Base-by-base conservation (phyloP, 2,113 vertebrate genomes). In the Macquaria australasica region DNA sequence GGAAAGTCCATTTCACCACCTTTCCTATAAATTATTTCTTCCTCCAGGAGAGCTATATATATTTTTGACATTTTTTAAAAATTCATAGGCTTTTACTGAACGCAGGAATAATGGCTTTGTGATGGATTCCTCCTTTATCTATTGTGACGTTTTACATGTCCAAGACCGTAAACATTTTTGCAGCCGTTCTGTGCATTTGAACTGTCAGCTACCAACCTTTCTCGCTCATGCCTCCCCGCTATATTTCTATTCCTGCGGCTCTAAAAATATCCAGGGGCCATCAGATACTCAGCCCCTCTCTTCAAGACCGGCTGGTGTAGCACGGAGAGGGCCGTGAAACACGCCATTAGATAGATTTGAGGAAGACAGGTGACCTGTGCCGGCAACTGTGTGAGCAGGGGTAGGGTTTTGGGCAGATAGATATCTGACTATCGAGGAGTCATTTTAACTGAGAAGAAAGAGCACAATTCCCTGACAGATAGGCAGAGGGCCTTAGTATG, bases 211-310 rank as follows among this genome's bases (percentile, higher is more conserved):
- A 20, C 16, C 34, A 69, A 56, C 84, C 85, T 79, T 48, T 83
- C 82, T 79, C 76, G 23, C 82, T 81, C 73, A 45, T 8, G 68
- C 62, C 66, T 89, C 78, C 59, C 48, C 11, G 12, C 72, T 84
- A 69, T 76, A 73, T 87, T 92, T 93, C 93, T 93, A 82, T 88
- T 91, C 77, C 86, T 63, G 86, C 64, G 1, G 76, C 77, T 90
- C 91, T 94, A 94, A 95, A 96, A 95, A 96, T 96, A 96, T 82
- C 86, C 79, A 63, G 39, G 64, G 78, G 89, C 90, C 92, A 90
- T 90, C 83, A 89, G 89, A 90, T 81, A 84, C 85, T 87, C 84
- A 70, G 77, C 73, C 60, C 69, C 51, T 5, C 41, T 5, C 48
- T 74, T 28, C 55, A 81, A 85, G 86, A 87, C 69, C 45, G 69